Evolutionary conservation across 1,140 invertebrate species (phyloP).

Genomic region (Dufourea novaeangliae): DNA sequence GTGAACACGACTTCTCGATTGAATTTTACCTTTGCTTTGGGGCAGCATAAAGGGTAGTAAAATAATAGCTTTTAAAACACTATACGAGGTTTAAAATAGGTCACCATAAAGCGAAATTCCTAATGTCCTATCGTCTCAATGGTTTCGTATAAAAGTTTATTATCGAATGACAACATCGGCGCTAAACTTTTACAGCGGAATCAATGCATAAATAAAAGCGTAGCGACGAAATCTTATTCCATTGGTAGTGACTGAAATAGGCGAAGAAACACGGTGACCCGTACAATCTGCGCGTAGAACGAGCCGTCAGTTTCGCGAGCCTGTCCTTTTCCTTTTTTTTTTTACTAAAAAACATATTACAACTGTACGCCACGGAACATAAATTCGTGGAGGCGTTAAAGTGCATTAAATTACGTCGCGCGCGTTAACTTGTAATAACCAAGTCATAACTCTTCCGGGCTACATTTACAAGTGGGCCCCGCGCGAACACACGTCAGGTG

Average conservation of each 20-base stretch:
- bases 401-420: constrained; percentile 38
- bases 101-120: too few species aligned
- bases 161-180: too few species aligned
- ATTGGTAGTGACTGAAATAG: not conserved
- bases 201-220: not conserved
- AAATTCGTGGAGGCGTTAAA: constrained; percentile 42
- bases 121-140: too few species aligned
- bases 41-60: too few species aligned
- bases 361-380: not conserved
- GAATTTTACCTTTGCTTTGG: too few species aligned
- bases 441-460: constrained; percentile 47
- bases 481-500: constrained; percentile 46
- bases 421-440: constrained; percentile 53
- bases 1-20: too few species aligned
- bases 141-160: too few species aligned
- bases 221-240: constrained; percentile 39
- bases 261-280: constrained; percentile 11
- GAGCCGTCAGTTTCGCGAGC: not conserved
- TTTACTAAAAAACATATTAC: not conserved
- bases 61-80: too few species aligned
- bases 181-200: not conserved
- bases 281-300: not conserved
- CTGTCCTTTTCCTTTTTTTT: too few species aligned
- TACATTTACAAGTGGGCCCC: constrained; percentile 21
- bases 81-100: too few species aligned